Base-by-base conservation (phyloP, 2,888 invertebrate species). In the Tipula lateralis region DNA sequence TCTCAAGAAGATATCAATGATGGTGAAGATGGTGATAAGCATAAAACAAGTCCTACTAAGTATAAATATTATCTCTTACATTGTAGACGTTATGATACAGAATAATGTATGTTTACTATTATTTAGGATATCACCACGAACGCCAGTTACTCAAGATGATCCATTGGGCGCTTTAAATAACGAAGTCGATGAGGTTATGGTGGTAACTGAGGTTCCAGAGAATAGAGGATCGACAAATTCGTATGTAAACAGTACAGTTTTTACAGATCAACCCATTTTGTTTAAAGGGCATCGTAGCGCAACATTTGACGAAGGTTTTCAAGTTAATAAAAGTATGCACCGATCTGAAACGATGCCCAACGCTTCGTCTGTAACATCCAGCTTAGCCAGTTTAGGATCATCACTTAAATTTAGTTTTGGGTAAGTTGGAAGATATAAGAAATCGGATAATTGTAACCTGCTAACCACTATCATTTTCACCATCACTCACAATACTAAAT, bases 91-190 rank as follows among this genome's bases (percentile, higher is more conserved):
- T 81, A 83, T n/a, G 84, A 29, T 36, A 9, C 12, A 9, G 3
- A 36, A 36, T 32, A 6, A 32, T 32, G 32, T 6, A 50, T 5
- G 16, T 50, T 50, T 50, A 80, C 32, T 32, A 24, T 80, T 82
- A 32, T 84, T 19, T 24, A 94, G 94, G 88, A 90, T 93, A 83
- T 94, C 95, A 0, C 94, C 94, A 39, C 92, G 96, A 85, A 97
- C 96, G 1, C 95, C 96, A 0, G 97, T 98, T 0, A 95, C 97
- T 0, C 94, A 96, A 88, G 97, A 97, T 89, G 98, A 98, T 91
- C 98, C 98, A 0, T 91, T 98, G 29, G 98, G 97, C 5, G 96
- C 97, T 3, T 91, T 97, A 1, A 90, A 92, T 85, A 88, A 88
- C 83, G 87, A 87, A 84, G 86, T 86, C 13, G 85, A 85, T 82